Conservation (phyloP, 2,113 vertebrate genomes). For the Limnothrissa miodon region DNA sequence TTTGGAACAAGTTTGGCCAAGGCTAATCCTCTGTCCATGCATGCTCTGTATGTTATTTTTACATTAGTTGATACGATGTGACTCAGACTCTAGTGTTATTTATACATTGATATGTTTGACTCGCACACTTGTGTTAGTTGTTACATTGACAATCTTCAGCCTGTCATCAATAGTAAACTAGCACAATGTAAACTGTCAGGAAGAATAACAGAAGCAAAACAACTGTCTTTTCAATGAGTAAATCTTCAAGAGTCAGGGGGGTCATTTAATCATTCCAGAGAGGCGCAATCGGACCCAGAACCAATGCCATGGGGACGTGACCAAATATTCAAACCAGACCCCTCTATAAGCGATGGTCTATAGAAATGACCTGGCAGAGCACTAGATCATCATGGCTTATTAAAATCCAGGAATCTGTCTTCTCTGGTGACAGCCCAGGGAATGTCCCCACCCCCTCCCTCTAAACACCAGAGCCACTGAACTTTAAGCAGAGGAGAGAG, state of each 20-base stretch:
- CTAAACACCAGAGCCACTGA: slow-evolving; percentile 18
- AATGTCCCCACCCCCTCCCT: slow-evolving; percentile 13
- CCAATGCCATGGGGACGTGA: not conserved
- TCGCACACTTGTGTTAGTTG: not conserved
- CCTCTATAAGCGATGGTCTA: not conserved
- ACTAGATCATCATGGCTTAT: slow-evolving; percentile 40
- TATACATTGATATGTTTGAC: too few relatives aligned
- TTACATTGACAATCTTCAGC: not conserved
- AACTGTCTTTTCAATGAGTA: not conserved
- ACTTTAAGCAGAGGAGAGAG: slow-evolving; percentile 26
- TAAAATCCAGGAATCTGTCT: slow-evolving; percentile 47
- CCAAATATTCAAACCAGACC: not conserved
- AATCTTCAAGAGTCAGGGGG: not conserved
- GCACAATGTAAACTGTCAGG: not conserved
- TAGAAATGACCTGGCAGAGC: slow-evolving; percentile 27
- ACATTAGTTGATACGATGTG: not conserved
- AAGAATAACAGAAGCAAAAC: not conserved
- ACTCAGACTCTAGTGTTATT: not conserved
- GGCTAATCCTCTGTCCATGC: not conserved
- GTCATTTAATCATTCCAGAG: not conserved
- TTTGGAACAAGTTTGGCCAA: not conserved
- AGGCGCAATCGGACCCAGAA: not conserved
- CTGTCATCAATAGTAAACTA: not conserved
- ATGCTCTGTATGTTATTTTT: not conserved
- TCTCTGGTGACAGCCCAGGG: slow-evolving; percentile 35